A percentile compares a stretch with the other conserved stretches of the same genome.
Evolutionary conservation across 2,113 vertebrate genomes (phyloP).

Genomic region (Piaya cayana): DNA sequence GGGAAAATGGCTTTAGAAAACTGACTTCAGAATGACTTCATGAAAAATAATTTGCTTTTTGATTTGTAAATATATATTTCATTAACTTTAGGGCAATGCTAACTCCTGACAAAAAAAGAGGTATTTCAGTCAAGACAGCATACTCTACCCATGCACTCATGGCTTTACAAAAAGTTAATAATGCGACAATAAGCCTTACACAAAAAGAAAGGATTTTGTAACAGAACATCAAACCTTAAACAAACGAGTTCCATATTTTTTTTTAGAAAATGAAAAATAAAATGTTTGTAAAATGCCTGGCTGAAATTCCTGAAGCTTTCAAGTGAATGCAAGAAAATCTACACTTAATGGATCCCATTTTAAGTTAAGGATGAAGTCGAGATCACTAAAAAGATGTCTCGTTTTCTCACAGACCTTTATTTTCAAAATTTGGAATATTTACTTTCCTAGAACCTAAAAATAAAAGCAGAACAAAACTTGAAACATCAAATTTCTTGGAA

Average conservation of each 20-base stretch:
- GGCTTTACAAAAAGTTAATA: background rate
- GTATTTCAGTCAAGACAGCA: background rate
- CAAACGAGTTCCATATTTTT: background rate
- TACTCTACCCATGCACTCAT: background rate
- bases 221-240: background rate
- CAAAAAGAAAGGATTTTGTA: background rate
- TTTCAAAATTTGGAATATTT: background rate
- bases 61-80: background rate
- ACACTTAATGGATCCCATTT: background rate
- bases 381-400: background rate
- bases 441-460: background rate
- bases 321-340: background rate
- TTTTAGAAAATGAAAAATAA: background rate
- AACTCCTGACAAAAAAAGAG: background rate
- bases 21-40: slow-evolving; percentile 8
- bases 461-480: background rate
- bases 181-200: background rate
- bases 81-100: background rate
- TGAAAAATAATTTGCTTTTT: slow-evolving; percentile 36
- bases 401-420: background rate
- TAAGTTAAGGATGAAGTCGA: background rate
- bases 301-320: background rate
- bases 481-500: background rate
- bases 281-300: background rate
- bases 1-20: slow-evolving; percentile 24